phyloP scores from a whole-genome alignment of 1,140 invertebrate genomes.

The Carposina sasakii region DNA sequence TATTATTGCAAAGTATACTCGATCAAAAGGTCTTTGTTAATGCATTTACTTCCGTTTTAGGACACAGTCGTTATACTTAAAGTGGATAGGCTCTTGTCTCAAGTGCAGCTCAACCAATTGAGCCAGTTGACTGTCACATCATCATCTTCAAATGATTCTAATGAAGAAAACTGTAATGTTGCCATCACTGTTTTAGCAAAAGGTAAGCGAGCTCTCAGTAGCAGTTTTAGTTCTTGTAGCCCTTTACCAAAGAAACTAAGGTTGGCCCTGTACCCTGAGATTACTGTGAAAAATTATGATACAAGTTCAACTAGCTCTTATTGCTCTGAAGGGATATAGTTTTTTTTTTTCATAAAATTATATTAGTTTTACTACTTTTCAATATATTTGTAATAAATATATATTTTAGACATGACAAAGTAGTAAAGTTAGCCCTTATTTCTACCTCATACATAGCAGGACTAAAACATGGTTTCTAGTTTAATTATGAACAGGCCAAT shows the following conservation, averaged over 20 bases:
- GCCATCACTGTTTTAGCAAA: slow-evolving; percentile 32
- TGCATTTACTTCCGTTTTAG: slow-evolving; percentile 35
- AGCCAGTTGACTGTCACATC: slow-evolving; percentile 23
- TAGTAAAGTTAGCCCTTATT: too few relatives aligned
- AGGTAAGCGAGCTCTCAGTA: slow-evolving; percentile 43
- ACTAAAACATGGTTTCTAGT: too few relatives aligned
- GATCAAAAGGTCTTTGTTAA: too few relatives aligned
- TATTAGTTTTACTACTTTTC: too few relatives aligned
- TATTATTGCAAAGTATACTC: too few relatives aligned
- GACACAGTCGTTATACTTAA: slow-evolving; percentile 49
- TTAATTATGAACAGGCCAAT: too few relatives aligned
- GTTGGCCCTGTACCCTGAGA: slow-evolving; percentile 16
- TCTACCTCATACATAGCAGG: too few relatives aligned
- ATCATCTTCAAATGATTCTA: slow-evolving; percentile 7
- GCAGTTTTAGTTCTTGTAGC: slow-evolving; percentile 44
- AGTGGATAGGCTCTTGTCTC: slow-evolving; percentile 48
- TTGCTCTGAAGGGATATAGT: too few relatives aligned
- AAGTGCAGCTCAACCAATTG: slow-evolving; percentile 17
- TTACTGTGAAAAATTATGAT: slow-evolving; percentile 29
- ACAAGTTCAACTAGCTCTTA: slow-evolving; percentile 42
- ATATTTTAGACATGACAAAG: too few relatives aligned
- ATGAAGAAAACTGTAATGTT: slow-evolving; percentile 41
- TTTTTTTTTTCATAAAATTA: too few relatives aligned
- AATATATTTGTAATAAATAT: too few relatives aligned
- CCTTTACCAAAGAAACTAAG: slow-evolving; percentile 50